phyloP scores from a whole-genome alignment of 2,888 invertebrate species.

The Agrotis puta region DNA sequence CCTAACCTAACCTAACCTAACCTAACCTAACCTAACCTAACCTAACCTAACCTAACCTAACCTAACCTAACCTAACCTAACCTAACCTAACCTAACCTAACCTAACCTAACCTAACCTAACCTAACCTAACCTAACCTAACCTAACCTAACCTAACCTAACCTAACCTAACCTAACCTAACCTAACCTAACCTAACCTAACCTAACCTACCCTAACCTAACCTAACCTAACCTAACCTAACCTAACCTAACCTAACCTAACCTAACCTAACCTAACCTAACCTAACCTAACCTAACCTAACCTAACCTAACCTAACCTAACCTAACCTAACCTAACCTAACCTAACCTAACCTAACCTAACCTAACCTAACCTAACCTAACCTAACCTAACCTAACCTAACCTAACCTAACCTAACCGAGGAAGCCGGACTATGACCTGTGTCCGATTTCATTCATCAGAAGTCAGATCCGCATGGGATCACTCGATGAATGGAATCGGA shows the following conservation, averaged over 20 bases:
- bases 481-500: no score
- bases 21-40: slow-evolving; percentile 65
- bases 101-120: slow-evolving; percentile 50
- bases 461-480: no score
- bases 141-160: slow-evolving; percentile 49
- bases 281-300: slow-evolving; percentile 50
- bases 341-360: slow-evolving; percentile 51
- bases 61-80: slow-evolving; percentile 63
- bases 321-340: slow-evolving; percentile 48
- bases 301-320: slow-evolving; percentile 48
- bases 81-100: slow-evolving; percentile 62
- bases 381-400: slow-evolving; percentile 53
- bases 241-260: slow-evolving; percentile 62
- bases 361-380: slow-evolving; percentile 54
- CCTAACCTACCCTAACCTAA: slow-evolving; percentile 64
- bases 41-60: slow-evolving; percentile 63
- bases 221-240: slow-evolving; percentile 63
- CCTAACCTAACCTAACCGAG: slow-evolving; percentile 55
- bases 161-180: slow-evolving; percentile 49
- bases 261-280: slow-evolving; percentile 61
- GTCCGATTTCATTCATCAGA: no score
- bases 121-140: slow-evolving; percentile 48
- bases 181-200: slow-evolving; percentile 63
- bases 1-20: slow-evolving; percentile 62
- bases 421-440: no score